These are phyloP conservation scores for Hippocampus comes DNA, from an alignment of 2,113 vertebrate species.

Conservation along the genomic window DNA sequence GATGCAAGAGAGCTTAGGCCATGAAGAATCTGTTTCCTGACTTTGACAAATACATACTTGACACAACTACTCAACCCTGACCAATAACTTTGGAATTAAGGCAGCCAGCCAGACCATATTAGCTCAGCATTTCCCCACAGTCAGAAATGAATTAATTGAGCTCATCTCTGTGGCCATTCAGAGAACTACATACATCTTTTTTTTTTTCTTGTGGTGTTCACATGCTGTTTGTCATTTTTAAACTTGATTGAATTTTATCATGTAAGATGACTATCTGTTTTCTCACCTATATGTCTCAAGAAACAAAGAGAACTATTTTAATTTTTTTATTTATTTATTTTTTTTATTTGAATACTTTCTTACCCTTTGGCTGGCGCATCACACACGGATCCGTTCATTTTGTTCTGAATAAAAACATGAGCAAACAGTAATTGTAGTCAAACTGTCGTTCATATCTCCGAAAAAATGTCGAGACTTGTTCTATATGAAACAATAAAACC, in stretches of 20 bases:
- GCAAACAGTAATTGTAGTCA: background rate
- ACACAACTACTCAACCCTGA: constrained; percentile 7
- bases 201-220: background rate
- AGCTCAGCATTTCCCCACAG: constrained; percentile 7
- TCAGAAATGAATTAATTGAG: background rate
- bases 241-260: background rate
- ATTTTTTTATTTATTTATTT: too few relatives aligned
- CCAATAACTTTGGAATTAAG: constrained; percentile 7
- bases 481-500: too few relatives aligned
- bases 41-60: constrained; percentile 4
- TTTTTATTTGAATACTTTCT: too few relatives aligned
- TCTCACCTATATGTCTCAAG: background rate
- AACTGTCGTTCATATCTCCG: too few relatives aligned
- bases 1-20: background rate
- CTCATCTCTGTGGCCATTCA: constrained; percentile 1
- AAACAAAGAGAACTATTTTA: background rate
- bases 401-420: background rate
- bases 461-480: background rate
- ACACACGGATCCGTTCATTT: too few relatives aligned
- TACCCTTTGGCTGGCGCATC: too few relatives aligned
- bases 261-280: background rate
- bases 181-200: background rate
- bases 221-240: constrained; percentile 1
- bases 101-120: constrained; percentile 2
- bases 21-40: constrained; percentile 1